phyloP scores from a whole-genome alignment of 1,140 invertebrate genomes.

The Radopholus similis region DNA sequence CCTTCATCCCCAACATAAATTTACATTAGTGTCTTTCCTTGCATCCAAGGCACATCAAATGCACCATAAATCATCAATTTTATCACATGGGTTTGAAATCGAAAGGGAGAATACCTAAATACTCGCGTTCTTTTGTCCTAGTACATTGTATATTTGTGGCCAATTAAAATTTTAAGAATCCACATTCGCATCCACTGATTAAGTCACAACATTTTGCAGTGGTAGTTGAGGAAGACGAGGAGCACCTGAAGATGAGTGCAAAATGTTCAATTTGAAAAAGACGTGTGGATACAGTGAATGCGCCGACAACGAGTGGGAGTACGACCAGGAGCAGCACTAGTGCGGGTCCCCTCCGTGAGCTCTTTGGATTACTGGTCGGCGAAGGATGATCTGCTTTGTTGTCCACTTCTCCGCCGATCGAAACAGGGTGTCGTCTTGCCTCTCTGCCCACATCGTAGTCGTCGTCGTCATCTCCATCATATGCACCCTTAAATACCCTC shows the following conservation, averaged over 20 bases:
- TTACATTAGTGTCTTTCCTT: too few species aligned
- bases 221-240: slow-evolving; percentile 21
- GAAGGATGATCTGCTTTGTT: too few species aligned
- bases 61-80: too few species aligned
- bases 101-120: too few species aligned
- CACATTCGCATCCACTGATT: too few species aligned
- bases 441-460: background rate
- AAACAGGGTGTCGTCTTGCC: background rate
- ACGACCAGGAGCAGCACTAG: slow-evolving; percentile 12
- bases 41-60: too few species aligned
- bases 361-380: too few species aligned
- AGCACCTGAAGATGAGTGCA: background rate
- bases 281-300: background rate
- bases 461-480: background rate
- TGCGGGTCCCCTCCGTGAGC: background rate
- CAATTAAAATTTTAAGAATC: too few species aligned
- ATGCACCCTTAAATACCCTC: background rate
- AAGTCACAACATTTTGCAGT: slow-evolving; percentile 16
- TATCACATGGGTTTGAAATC: too few species aligned
- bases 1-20: too few species aligned
- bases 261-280: background rate
- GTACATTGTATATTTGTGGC: too few species aligned
- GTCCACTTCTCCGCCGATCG: background rate
- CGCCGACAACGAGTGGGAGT: slow-evolving; percentile 11
- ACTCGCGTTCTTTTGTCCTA: too few species aligned